Evolutionary conservation across 2,888 invertebrate species (phyloP).

Genomic region (Mythimna albipuncta): DNA sequence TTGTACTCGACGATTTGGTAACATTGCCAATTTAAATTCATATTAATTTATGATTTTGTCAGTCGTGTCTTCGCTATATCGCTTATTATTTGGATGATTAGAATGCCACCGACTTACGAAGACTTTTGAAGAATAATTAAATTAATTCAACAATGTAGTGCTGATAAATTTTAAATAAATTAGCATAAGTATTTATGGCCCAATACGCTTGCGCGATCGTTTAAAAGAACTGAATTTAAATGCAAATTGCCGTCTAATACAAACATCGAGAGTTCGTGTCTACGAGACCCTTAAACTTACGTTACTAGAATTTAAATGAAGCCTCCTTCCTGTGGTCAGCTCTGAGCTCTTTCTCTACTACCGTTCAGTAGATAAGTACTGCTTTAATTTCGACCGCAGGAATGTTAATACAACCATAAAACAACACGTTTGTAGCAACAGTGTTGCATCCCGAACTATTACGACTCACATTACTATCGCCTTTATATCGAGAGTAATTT

Average conservation of each 20-base stretch:
- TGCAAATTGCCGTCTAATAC: slow-evolving; percentile 69
- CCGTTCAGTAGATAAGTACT: slow-evolving; percentile 39
- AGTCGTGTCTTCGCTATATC: slow-evolving; percentile 28
- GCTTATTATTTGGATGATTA: slow-evolving; percentile 39
- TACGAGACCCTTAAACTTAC: slow-evolving; percentile 64
- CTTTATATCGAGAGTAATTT: slow-evolving; percentile 66
- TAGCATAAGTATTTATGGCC: slow-evolving; percentile 57
- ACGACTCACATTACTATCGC: slow-evolving; percentile 61
- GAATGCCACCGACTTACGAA: slow-evolving; percentile 45
- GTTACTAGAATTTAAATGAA: slow-evolving; percentile 64
- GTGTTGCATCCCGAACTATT: slow-evolving; percentile 51
- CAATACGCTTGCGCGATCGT: slow-evolving; percentile 56
- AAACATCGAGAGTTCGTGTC: slow-evolving; percentile 67
- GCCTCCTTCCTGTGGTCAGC: slow-evolving; percentile 63
- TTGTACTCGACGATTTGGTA: slow-evolving; percentile 36
- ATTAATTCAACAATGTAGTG: slow-evolving; percentile 50
- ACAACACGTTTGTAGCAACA: slow-evolving; percentile 45
- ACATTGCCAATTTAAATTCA: slow-evolving; percentile 48
- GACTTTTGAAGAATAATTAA: slow-evolving; percentile 33
- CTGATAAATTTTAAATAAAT: slow-evolving; percentile 53
- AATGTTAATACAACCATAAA: slow-evolving; percentile 51
- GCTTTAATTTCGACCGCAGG: slow-evolving; percentile 55
- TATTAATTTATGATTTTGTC: slow-evolving; percentile 35
- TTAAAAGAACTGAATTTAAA: slow-evolving; percentile 67
- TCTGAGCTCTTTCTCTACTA: slow-evolving; percentile 43